phyloP scores from a whole-genome alignment of 2,888 invertebrate species.

The Cataglyphis albicans region DNA sequence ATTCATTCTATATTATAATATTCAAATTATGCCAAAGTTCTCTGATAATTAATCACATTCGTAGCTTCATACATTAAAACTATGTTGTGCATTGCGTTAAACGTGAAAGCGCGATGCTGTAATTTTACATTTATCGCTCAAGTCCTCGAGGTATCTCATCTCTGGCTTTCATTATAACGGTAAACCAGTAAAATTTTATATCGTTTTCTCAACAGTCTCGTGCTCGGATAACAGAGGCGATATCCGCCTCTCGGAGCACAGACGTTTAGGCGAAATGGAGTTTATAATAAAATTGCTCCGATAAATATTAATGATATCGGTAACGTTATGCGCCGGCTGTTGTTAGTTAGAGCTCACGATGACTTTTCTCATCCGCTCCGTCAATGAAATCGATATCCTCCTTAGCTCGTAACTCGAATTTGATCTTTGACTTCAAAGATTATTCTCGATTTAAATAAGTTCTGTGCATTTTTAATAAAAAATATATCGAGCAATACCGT shows the following conservation, averaged over 20 bases:
- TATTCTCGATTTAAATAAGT: not conserved
- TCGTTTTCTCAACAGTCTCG: slow-evolving; percentile 5
- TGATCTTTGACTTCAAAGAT: slow-evolving; percentile 13
- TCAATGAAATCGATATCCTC: slow-evolving; percentile 37
- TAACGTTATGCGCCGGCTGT: slow-evolving; percentile 31
- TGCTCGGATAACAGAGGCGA: slow-evolving; percentile 24
- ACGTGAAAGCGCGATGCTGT: not conserved
- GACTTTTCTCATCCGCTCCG: slow-evolving; percentile 5
- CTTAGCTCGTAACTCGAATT: slow-evolving; percentile 14
- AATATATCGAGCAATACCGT: not conserved
- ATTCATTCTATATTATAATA: not conserved
- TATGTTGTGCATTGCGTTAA: slow-evolving; percentile 14
- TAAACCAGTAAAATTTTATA: slow-evolving; percentile 55
- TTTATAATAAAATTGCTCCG: slow-evolving; percentile 56
- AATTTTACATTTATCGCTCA: slow-evolving; percentile 28
- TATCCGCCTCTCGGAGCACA: slow-evolving; percentile 20
- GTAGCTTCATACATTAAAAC: not conserved
- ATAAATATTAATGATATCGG: slow-evolving; percentile 58
- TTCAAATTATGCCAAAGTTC: not conserved
- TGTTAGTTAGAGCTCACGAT: slow-evolving; percentile 23
- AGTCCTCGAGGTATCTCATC: slow-evolving; percentile 19
- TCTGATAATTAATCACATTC: not conserved
- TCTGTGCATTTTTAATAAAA: not conserved
- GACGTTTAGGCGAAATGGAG: slow-evolving; percentile 40
- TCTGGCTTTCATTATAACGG: slow-evolving; percentile 45